Evolutionary conservation across 2,888 invertebrate species (phyloP), one percentile per base, ranked within the genome.

Genomic region (Ceratothoa steindachneri): DNA sequence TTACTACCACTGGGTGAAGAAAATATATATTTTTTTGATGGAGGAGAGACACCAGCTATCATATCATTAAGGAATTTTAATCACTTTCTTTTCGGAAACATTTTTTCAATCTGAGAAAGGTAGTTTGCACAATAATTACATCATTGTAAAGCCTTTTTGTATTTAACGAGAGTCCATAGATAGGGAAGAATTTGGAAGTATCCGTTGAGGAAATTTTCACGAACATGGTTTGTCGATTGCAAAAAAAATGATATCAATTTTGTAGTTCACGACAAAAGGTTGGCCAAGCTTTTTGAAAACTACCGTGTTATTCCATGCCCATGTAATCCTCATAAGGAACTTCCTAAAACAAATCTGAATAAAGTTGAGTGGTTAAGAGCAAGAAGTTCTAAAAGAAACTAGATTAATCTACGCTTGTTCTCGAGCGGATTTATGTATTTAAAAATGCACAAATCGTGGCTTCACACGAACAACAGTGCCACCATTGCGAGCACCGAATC

Each of bases 381-480:
- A 66, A 65, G 41, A 41, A 41, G 15, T 41, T 41, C 41, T 41
- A 41, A 41, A 41, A 41, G 41, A 41, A 41, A 41, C 41, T 41
- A 41, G 41, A 15, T 41, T 41, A 15, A 5, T 41, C 41, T 41
- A 41, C 41, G 41, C 41, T 41, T 41, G 41, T 41, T 41, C 15
- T 41, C 41, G 41, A 41, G 41, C 41, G 41, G 41, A 41, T 9
- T 41, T 15, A 41, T 5, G 15, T 41, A n/a, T 15, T 5, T 41
- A 41, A 41, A 9, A 41, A 41, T 41, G 41, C 41, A 41, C 41
- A 41, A 41, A 41, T 41, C 41, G 41, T 41, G 41, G 41, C 41
- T 41, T 41, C 41, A 41, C 41, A 41, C 41, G 41, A 60, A 60
- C 60, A 60, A 60, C 60, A 60, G 12, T 60, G 60, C 60, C 60